phyloP scores from a whole-genome alignment of 2,797 vertebrate species.

The Odontamblyopus lacepedii region DNA sequence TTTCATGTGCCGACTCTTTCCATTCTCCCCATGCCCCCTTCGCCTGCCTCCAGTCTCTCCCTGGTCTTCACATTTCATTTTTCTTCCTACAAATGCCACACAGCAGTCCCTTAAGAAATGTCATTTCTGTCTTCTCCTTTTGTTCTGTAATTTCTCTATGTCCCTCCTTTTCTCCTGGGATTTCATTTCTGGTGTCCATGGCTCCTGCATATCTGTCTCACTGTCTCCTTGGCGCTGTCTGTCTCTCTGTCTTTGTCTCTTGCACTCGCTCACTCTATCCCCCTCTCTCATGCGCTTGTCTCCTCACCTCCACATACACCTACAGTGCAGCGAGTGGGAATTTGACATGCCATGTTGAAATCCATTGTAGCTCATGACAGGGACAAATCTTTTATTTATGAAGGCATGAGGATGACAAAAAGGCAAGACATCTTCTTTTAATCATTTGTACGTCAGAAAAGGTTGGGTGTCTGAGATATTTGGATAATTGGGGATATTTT shows the following conservation, averaged over 20 bases:
- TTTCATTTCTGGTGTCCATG: conserved; percentile 72
- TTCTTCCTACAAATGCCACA: conserved; percentile 76
- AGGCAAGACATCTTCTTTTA: conserved; percentile 9
- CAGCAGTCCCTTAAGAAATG: conserved; percentile 77
- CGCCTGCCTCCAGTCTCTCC: conserved; percentile 68
- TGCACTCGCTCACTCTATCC: conserved; percentile 35
- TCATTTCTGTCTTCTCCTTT: conserved; percentile 77
- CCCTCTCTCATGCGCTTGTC: conserved; percentile 7
- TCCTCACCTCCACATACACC: conserved; percentile 1
- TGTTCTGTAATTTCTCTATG: conserved; percentile 75
- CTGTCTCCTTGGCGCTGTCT: conserved; percentile 43
- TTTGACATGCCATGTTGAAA: conserved; percentile 29
- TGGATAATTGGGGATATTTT: background rate
- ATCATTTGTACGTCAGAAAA: background rate
- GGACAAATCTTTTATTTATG: conserved; percentile 25
- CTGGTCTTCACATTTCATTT: conserved; percentile 76
- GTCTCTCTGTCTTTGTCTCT: conserved; percentile 64
- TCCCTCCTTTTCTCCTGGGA: conserved; percentile 68
- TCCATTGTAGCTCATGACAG: conserved; percentile 15
- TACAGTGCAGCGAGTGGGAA: conserved; percentile 21
- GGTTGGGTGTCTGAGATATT: background rate
- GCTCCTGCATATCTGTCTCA: conserved; percentile 72
- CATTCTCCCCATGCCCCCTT: conserved; percentile 69
- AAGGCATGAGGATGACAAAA: conserved; percentile 24
- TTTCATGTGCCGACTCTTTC: conserved; percentile 71